Evolutionary conservation across 2,113 vertebrate genomes (phyloP).

Genomic region (Leptobrachium leishanense): DNA sequence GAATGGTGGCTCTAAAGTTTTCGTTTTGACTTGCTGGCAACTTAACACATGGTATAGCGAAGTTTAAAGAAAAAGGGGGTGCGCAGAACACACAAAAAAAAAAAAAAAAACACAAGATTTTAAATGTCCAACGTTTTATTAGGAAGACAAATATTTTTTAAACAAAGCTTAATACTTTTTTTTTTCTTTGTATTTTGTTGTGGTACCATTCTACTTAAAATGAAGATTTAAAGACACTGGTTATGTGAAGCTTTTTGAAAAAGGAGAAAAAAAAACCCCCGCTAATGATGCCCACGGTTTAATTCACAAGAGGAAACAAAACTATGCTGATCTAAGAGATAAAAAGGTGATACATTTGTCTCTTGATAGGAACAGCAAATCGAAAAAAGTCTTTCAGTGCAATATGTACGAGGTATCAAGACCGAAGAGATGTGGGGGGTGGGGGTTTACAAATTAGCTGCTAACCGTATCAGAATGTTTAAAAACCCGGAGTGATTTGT

Average conservation of each 20-base stretch:
- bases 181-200: not conserved
- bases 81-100: too few species aligned
- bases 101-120: too few species aligned
- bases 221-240: not conserved
- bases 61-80: too few species aligned
- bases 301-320: not conserved
- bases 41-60: too few species aligned
- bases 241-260: slow-evolving; percentile 12
- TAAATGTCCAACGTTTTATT: slow-evolving; percentile 10
- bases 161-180: slow-evolving; percentile 19
- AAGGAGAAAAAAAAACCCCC: too few species aligned
- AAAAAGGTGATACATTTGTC: not conserved
- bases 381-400: slow-evolving; percentile 21
- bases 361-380: not conserved
- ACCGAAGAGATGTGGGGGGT: not conserved
- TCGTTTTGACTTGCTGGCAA: too few species aligned
- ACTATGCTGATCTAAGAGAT: not conserved
- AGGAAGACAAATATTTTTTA: slow-evolving; percentile 34
- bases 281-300: not conserved
- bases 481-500: not conserved
- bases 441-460: not conserved
- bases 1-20: too few species aligned
- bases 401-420: slow-evolving; percentile 6
- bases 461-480: not conserved
- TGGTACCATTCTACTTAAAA: slow-evolving; percentile 10